Percentiles rank a stretch among this genome's conserved stretches.
These are phyloP conservation scores for Pleuronectes platessa DNA, from an alignment of 2,113 vertebrate species.

Conservation along the genomic window DNA sequence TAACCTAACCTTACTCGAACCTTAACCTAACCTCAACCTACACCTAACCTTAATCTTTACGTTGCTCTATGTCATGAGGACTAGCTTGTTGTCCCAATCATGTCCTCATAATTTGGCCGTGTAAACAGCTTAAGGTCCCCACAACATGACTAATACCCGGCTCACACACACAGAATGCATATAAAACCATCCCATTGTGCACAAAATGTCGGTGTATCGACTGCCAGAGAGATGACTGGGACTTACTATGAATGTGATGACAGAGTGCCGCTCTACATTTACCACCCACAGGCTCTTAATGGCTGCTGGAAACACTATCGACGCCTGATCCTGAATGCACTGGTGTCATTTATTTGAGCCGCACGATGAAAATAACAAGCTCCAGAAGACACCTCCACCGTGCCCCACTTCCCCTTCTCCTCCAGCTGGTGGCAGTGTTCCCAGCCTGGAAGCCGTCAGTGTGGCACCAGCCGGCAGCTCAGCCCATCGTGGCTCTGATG, in stretches of 20 bases:
- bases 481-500: conserved; percentile 13
- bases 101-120: too few species aligned
- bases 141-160: too few species aligned
- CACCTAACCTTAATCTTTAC: too few species aligned
- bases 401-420: conserved; percentile 40
- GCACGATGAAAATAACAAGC: background rate
- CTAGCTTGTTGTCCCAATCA: too few species aligned
- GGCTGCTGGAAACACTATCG: conserved; percentile 21
- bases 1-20: too few species aligned
- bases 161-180: background rate
- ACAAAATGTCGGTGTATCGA: conserved; percentile 25
- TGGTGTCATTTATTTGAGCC: background rate
- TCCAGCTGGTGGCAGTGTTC: conserved; percentile 71
- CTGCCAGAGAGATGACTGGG: conserved; percentile 19
- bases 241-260: conserved; percentile 25
- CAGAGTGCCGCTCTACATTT: conserved; percentile 28
- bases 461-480: background rate
- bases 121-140: too few species aligned
- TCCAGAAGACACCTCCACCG: background rate
- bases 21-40: too few species aligned
- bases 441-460: conserved; percentile 24
- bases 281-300: conserved; percentile 36
- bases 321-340: background rate
- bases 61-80: too few species aligned
- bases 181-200: conserved; percentile 10